Evolutionary conservation across 2,797 vertebrate genomes (phyloP).

Genomic region (Thaleichthys pacificus): DNA sequence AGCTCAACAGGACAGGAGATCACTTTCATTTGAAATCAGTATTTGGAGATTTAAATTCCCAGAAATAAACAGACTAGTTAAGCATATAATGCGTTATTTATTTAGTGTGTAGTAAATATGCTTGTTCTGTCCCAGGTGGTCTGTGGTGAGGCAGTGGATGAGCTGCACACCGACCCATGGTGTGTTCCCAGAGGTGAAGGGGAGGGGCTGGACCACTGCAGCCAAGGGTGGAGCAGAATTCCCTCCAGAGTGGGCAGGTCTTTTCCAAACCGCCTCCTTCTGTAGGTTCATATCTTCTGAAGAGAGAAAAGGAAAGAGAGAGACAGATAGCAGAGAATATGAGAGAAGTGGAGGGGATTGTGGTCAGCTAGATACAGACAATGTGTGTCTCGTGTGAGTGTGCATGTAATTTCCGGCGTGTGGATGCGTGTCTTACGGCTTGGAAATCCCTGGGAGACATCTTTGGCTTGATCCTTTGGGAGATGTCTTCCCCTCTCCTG

Average conservation of each 20-base stretch:
- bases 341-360: neutral
- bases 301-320: neutral
- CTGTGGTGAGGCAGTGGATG: neutral
- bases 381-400: neutral
- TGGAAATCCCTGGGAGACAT: slow-evolving; percentile 1
- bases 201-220: neutral
- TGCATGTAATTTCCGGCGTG: neutral
- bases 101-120: too few relatives aligned
- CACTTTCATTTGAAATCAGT: too few relatives aligned
- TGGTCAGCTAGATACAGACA: neutral
- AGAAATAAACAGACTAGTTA: too few relatives aligned
- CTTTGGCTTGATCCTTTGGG: neutral
- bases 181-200: neutral
- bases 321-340: too few relatives aligned
- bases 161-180: neutral
- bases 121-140: neutral
- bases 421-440: slow-evolving; percentile 3
- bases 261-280: slow-evolving; percentile 7
- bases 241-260: slow-evolving; percentile 15
- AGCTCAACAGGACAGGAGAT: too few relatives aligned
- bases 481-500: neutral
- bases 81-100: too few relatives aligned
- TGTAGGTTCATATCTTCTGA: slow-evolving; percentile 21
- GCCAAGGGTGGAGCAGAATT: slow-evolving; percentile 14
- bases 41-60: too few relatives aligned